phyloP scores from a whole-genome alignment of 2,113 vertebrate genomes.

The Elanoides forficatus region DNA sequence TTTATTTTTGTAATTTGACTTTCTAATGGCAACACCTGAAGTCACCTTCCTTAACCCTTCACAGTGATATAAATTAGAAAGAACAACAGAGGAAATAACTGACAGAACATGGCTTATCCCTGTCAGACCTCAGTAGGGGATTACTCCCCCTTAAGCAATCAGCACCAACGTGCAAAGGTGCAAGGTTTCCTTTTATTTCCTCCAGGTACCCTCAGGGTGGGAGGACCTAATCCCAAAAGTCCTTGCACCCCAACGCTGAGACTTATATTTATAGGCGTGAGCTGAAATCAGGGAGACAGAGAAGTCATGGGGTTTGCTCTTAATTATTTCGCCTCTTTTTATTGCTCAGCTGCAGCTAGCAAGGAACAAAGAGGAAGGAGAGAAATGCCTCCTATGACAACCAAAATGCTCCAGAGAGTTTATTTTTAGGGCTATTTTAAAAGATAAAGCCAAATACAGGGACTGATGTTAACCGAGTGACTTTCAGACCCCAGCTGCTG shows the following conservation, averaged over 20 bases:
- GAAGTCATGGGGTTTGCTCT: not conserved
- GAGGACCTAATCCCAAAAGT: not conserved
- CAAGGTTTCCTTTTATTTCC: not conserved
- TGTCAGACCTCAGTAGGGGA: not conserved
- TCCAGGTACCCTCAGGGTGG: not conserved
- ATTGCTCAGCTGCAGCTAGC: not conserved
- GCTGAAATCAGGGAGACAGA: not conserved
- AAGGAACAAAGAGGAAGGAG: not conserved
- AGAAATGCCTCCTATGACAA: not conserved
- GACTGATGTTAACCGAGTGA: not conserved
- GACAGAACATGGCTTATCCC: not conserved
- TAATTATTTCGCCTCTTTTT: not conserved
- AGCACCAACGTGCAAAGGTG: rapidly evolving
- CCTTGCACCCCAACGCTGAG: not conserved
- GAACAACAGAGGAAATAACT: not conserved
- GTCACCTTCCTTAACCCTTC: slow-evolving; percentile 45
- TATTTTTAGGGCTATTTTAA: not conserved
- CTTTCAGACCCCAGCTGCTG: not conserved
- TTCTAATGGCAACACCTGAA: slow-evolving; percentile 28
- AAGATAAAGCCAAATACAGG: not conserved
- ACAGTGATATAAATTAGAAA: not conserved
- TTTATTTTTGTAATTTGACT: slow-evolving; percentile 29
- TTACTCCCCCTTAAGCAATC: not conserved
- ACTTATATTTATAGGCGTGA: not conserved
- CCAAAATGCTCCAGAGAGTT: not conserved